These are phyloP conservation scores for Cynopterus brachyotis DNA, from an alignment of 2,113 vertebrate species.

Conservation along the genomic window DNA sequence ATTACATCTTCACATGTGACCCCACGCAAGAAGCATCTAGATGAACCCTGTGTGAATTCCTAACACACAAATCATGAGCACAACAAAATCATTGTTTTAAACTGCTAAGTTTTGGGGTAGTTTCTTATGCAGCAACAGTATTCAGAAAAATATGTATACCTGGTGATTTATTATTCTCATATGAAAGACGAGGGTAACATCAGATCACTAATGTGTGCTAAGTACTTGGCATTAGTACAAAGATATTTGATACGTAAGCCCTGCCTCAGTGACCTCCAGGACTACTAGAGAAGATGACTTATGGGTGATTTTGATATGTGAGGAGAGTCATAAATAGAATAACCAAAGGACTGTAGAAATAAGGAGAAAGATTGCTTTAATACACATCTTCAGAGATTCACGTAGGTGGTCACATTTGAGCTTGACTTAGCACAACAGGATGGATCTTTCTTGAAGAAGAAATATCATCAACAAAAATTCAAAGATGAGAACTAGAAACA, in stretches of 20 bases:
- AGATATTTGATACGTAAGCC: neutral
- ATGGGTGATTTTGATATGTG: neutral
- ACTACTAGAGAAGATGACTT: neutral
- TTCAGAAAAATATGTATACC: neutral
- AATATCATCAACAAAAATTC: neutral
- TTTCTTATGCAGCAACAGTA: neutral
- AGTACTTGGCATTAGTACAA: neutral
- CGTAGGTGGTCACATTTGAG: neutral
- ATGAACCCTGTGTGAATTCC: neutral
- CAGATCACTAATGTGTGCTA: neutral
- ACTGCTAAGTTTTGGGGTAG: neutral
- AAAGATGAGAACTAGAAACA: neutral
- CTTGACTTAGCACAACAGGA: neutral
- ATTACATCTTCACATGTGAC: neutral
- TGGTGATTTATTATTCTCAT: neutral
- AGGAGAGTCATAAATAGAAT: neutral
- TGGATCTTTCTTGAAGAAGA: neutral
- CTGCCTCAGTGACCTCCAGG: neutral
- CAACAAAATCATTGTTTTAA: neutral
- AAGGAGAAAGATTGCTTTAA: neutral
- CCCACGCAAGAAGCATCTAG: neutral
- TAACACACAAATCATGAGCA: neutral
- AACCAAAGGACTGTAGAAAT: neutral
- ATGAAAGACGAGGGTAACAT: neutral
- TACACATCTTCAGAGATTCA: neutral